Evolutionary conservation across 2,888 invertebrate species (phyloP), one percentile per base, ranked within the genome.

Genomic region (Limulus polyphemus): DNA sequence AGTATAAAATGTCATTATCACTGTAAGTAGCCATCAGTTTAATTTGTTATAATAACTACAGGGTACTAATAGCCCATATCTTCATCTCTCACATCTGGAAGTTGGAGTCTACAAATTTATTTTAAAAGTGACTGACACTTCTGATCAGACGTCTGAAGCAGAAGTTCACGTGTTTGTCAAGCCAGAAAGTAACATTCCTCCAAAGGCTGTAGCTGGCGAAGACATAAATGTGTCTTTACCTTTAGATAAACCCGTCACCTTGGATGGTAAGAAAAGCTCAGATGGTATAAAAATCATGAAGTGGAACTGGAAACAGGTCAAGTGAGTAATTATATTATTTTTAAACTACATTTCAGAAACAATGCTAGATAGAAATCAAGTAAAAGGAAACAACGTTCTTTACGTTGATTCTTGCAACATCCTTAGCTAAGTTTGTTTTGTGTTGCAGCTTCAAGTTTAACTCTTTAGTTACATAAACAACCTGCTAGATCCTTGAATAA

Each of bases 51-150:
- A 32, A 32, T 32, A 32, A 32, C 32, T 32, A 32, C 32, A 32
- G 32, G 90, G 93, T 70, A 93, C 93, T 0, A 83, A 90, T 71
- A 92, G 91, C 0, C 90, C 93, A 0, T 90, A 87, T 73, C 81
- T 94, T 52, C 85, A 87, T 77, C 78, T 95, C 12, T 90, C 91
- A 0, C 90, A 94, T 77, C 80, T 95, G 56, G 90, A 93, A 72
- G 89, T 90, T 73, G 95, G 95, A 56, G 88, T 93, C 79, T 97
- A 95, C 75, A 91, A 90, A 0, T 95, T 94, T 77, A 87, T 88
- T 10, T 78, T 95, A 55, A 90, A 90, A 79, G 95, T 95, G 48
- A 92, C 90, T 0, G 95, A 97, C 73, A 87, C 88, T 59, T 88
- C 90, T 0, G 88, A 88, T 5, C 94, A 95, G 77, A 85, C 84